A percentile compares a stretch with the other conserved stretches of the same genome.
Evolutionary conservation across 2,797 vertebrate genomes (phyloP).

Genomic region (Apodemus agrarius): DNA sequence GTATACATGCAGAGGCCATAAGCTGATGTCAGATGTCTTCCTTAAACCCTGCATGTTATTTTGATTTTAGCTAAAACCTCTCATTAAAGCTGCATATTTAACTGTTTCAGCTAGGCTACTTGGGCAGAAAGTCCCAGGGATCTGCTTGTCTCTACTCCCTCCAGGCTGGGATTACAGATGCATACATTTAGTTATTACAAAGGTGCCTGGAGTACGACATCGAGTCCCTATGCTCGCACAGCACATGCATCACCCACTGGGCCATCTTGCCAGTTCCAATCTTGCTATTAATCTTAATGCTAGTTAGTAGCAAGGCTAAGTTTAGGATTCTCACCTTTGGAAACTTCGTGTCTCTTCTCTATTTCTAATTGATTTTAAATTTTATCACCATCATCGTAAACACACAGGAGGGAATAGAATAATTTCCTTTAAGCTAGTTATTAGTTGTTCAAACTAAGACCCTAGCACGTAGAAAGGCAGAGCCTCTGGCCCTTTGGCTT

Average conservation of each 20-base stretch:
- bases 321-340: neutral
- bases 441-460: neutral
- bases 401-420: neutral
- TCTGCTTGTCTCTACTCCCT: neutral
- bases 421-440: slow-evolving; percentile 33
- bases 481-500: neutral
- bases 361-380: slow-evolving; percentile 51
- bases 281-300: slow-evolving; percentile 1
- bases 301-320: neutral
- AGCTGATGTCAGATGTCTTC: neutral
- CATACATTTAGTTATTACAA: too few relatives aligned
- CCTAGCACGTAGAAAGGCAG: neutral
- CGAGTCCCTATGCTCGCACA: neutral
- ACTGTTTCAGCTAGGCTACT: neutral
- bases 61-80: neutral
- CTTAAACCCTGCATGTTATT: neutral
- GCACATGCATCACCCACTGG: neutral
- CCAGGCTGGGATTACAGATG: neutral
- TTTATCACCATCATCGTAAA: slow-evolving; percentile 37
- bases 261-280: neutral
- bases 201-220: neutral
- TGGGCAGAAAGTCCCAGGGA: neutral
- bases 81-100: neutral
- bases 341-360: neutral
- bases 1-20: neutral